Percentiles rank a stretch among this genome's conserved stretches.
These are phyloP conservation scores for Penaeus vannamei DNA, from an alignment of 1,140 invertebrate species.

Conservation along the genomic window DNA sequence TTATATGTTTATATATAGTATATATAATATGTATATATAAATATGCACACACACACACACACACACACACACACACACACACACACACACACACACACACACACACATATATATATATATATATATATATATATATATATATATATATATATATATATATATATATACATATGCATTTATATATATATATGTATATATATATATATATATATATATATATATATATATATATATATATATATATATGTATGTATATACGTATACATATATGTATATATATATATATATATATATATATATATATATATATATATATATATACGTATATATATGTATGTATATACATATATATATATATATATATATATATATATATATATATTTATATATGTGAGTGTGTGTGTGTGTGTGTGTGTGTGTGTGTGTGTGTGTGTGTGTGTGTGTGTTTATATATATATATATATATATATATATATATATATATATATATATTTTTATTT, in stretches of 20 bases:
- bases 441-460: not conserved
- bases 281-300: constrained; percentile 5
- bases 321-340: constrained; percentile 22
- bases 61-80: too few species aligned
- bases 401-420: constrained; percentile 17
- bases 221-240: not conserved
- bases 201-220: not conserved
- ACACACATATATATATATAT: too few species aligned
- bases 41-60: too few species aligned
- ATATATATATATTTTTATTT: too few species aligned
- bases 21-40: too few species aligned
- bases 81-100: too few species aligned
- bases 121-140: too few species aligned
- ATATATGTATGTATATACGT: constrained; percentile 41
- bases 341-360: too few species aligned
- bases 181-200: too few species aligned
- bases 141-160: too few species aligned
- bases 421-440: constrained; percentile 4
- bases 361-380: not conserved
- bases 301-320: constrained; percentile 41
- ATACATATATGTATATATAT: constrained; percentile 26
- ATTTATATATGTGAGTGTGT: constrained; percentile 3
- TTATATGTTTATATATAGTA: too few species aligned
- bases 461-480: not conserved
- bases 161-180: too few species aligned